Evolutionary conservation across 2,797 vertebrate genomes (phyloP).

Genomic region (Malacoctenus gilli): DNA sequence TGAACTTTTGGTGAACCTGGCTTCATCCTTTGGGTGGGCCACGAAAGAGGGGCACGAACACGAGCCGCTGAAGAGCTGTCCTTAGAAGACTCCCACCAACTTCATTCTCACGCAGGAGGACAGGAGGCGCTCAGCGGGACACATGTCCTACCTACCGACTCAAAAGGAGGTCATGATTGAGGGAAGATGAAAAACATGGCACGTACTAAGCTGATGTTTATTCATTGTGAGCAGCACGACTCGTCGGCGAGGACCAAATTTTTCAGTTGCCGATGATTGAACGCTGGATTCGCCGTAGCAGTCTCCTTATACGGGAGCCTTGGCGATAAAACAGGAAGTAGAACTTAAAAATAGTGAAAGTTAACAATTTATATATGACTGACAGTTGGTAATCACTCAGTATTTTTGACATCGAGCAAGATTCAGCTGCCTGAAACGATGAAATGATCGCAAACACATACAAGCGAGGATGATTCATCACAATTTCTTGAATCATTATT

Average conservation of each 20-base stretch:
- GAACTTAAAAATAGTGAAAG: too few relatives aligned
- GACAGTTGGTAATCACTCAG: conserved; percentile 38
- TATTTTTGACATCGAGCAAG: conserved; percentile 36
- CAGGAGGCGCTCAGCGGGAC: conserved; percentile 15
- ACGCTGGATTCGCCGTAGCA: not conserved
- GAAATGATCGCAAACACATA: too few relatives aligned
- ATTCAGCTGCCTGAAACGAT: too few relatives aligned
- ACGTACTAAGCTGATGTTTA: too few relatives aligned
- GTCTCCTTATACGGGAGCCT: conserved; percentile 4
- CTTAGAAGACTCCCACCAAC: conserved; percentile 25
- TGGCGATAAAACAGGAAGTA: conserved; percentile 13
- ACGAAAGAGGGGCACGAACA: conserved; percentile 24
- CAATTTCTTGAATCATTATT: too few relatives aligned
- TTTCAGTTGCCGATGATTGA: too few relatives aligned
- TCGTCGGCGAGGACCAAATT: too few relatives aligned
- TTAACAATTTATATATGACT: conserved; percentile 10
- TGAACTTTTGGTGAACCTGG: conserved; percentile 59
- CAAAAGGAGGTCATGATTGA: not conserved
- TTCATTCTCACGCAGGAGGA: conserved; percentile 21
- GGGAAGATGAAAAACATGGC: not conserved
- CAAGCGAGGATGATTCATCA: too few relatives aligned
- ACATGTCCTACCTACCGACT: conserved; percentile 12
- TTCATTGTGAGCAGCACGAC: too few relatives aligned
- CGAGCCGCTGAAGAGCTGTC: conserved; percentile 36
- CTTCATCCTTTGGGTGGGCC: conserved; percentile 18